Percentiles rank a stretch among this genome's conserved stretches.
phyloP scores from a whole-genome alignment of 1,140 invertebrate species.

The Nymphalis io region DNA sequence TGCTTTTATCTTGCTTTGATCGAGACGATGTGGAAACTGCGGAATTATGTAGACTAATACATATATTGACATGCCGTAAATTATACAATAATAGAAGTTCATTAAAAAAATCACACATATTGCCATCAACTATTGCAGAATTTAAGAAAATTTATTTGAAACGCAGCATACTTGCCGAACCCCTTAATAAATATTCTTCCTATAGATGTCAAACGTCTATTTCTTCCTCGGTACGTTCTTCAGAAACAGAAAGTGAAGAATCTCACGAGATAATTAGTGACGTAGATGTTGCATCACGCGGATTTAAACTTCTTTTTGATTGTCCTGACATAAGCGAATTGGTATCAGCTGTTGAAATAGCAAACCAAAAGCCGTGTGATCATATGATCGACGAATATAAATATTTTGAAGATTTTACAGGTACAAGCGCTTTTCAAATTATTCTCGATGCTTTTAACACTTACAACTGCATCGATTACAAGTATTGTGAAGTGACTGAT shows the following conservation, averaged over 20 bases:
- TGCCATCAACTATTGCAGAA: constrained; percentile 52
- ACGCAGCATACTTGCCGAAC: constrained; percentile 64
- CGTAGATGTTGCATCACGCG: constrained; percentile 31
- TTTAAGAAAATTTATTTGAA: constrained; percentile 72
- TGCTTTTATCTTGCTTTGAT: constrained; percentile 65
- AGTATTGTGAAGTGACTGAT: constrained; percentile 73
- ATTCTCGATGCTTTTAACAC: constrained; percentile 66
- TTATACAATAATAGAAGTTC: constrained; percentile 72
- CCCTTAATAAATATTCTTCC: constrained; percentile 49
- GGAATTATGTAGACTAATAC: constrained; percentile 60
- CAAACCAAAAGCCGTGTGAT: constrained; percentile 49
- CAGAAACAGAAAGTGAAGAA: constrained; percentile 42
- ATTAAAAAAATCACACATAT: constrained; percentile 53
- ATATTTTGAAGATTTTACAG: constrained; percentile 74
- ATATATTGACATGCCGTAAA: constrained; percentile 68
- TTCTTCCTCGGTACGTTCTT: constrained; percentile 48
- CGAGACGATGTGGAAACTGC: constrained; percentile 63
- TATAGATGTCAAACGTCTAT: constrained; percentile 39
- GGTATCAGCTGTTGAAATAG: constrained; percentile 66
- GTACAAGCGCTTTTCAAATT: constrained; percentile 52
- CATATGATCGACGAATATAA: constrained; percentile 70
- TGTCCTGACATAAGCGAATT: constrained; percentile 72
- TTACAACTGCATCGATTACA: constrained; percentile 73
- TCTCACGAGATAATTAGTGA: constrained; percentile 35
- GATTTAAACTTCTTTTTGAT: constrained; percentile 61